Conservation (phyloP, 2,797 vertebrate species). For the Peromyscus nudipes region DNA sequence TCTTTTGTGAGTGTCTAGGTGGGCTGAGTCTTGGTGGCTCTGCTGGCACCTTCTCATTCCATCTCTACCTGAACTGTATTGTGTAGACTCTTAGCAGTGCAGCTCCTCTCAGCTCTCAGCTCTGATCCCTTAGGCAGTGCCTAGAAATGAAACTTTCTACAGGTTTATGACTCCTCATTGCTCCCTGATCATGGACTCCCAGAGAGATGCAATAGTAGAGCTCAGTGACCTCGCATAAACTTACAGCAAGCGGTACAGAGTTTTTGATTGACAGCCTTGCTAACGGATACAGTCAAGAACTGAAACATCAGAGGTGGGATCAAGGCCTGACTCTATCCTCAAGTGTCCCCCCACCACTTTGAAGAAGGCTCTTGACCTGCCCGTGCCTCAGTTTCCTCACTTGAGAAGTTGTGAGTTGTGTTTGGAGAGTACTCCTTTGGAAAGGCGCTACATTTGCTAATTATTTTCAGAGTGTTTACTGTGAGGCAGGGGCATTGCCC, state of each 20-base stretch:
- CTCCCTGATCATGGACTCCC: background rate
- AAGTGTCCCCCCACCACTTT: background rate
- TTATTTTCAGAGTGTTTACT: background rate
- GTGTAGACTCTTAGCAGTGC: background rate
- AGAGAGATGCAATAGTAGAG: background rate
- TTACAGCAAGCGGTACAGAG: background rate
- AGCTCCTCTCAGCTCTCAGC: background rate
- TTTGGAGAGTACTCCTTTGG: background rate
- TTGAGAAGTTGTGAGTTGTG: background rate
- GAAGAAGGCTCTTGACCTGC: background rate
- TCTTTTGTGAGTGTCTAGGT: background rate
- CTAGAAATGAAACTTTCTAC: background rate
- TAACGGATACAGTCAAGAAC: background rate
- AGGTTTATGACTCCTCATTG: background rate
- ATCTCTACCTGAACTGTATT: background rate
- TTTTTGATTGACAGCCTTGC: background rate
- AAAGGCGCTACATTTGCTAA: background rate
- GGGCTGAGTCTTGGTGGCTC: background rate
- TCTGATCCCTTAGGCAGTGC: background rate
- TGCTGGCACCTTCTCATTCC: background rate
- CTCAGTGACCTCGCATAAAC: background rate
- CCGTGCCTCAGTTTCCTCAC: background rate
- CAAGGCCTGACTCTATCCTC: background rate
- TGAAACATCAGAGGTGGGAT: background rate
- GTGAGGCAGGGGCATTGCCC: background rate